phyloP scores from a whole-genome alignment of 2,797 vertebrate genomes.

The Ataeniobius toweri region DNA sequence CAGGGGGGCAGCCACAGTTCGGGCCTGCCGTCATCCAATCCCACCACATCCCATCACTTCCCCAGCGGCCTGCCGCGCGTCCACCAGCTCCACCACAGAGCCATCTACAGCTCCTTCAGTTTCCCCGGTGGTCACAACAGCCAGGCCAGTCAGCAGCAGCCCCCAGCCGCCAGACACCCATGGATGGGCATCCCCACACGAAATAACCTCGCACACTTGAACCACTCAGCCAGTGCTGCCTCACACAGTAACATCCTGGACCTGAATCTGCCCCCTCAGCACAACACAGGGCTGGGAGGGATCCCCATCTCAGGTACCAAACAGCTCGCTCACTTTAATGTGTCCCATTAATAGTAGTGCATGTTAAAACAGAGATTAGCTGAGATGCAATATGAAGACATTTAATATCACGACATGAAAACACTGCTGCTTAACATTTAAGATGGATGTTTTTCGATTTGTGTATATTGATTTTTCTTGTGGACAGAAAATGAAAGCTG shows the following conservation, averaged over 20 bases:
- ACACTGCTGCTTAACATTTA: not conserved
- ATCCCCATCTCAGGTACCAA: constrained; percentile 95
- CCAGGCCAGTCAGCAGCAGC: constrained; percentile 75
- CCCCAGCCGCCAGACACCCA: constrained; percentile 88
- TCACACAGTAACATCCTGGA: constrained; percentile 99
- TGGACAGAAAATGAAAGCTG: constrained; percentile 6
- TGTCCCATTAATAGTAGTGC: constrained; percentile 13
- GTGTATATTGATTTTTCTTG: constrained; percentile 39
- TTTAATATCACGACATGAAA: constrained; percentile 29
- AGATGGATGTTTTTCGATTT: constrained; percentile 31
- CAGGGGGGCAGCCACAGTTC: constrained; percentile 71
- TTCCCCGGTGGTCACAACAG: constrained; percentile 86
- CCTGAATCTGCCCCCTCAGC: constrained; percentile 94
- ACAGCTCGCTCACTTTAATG: constrained; percentile 28
- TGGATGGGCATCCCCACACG: constrained; percentile 93
- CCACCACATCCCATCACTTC: constrained; percentile 76
- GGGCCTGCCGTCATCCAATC: constrained; percentile 73
- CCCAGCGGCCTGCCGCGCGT: constrained; percentile 90
- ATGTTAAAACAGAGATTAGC: constrained; percentile 26
- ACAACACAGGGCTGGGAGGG: constrained; percentile 97
- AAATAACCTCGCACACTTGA: constrained; percentile 98
- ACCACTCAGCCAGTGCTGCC: constrained; percentile 96
- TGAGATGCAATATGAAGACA: constrained; percentile 12
- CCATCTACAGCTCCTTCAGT: constrained; percentile 96
- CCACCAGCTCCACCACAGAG: constrained; percentile 94